Conservation (phyloP, 2,888 invertebrate species). For the Clistopyga incitator region DNA sequence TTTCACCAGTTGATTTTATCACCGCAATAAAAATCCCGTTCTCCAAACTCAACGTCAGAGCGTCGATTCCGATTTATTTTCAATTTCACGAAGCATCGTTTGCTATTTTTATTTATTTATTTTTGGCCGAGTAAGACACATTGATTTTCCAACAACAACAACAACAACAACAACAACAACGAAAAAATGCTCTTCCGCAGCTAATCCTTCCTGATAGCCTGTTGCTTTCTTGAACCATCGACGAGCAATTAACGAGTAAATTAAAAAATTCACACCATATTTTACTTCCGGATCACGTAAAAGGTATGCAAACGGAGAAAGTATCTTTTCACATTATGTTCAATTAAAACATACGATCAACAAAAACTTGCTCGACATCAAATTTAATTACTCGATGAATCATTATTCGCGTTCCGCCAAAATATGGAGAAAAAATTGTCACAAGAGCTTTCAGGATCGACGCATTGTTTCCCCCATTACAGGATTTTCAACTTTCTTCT, state of each 20-base stretch:
- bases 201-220: background rate
- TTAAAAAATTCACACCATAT: background rate
- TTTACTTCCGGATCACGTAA: too few relatives aligned
- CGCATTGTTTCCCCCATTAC: slow-evolving; percentile 29
- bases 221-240: background rate
- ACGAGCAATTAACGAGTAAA: background rate
- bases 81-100: slow-evolving; percentile 14
- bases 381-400: background rate
- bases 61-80: background rate
- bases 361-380: background rate
- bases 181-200: background rate
- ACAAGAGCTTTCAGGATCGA: background rate
- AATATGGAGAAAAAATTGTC: background rate
- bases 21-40: background rate
- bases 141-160: too few relatives aligned
- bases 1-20: background rate
- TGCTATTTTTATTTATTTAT: background rate
- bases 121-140: background rate
- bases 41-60: background rate
- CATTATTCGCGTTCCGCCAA: background rate
- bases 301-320: too few relatives aligned
- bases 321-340: background rate
- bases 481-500: slow-evolving; percentile 4
- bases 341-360: background rate
- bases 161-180: too few relatives aligned